Conservation (phyloP, 2,113 vertebrate genomes). For the Todiramphus saurophagus region DNA sequence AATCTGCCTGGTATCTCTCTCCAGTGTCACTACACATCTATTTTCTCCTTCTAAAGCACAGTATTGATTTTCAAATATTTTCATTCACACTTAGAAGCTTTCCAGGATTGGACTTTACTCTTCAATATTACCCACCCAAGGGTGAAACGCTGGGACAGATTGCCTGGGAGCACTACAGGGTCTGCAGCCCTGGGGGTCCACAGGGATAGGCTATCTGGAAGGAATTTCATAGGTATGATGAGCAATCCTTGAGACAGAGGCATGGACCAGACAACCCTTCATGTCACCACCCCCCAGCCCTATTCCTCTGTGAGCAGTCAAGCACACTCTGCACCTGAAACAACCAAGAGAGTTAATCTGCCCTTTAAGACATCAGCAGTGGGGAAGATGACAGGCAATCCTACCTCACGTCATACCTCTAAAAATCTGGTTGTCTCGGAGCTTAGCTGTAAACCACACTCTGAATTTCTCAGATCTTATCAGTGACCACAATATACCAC, state of each 20-base stretch:
- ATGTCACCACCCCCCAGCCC: background rate
- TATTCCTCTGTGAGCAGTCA: background rate
- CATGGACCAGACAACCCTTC: background rate
- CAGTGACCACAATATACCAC: no score
- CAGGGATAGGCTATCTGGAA: background rate
- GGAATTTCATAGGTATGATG: background rate
- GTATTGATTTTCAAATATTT: slow-evolving; percentile 53
- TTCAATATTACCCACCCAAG: slow-evolving; percentile 1
- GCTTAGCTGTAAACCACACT: background rate
- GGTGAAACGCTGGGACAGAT: slow-evolving; percentile 11
- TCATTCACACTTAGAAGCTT: slow-evolving; percentile 51
- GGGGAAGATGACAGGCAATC: background rate
- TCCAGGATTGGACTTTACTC: slow-evolving; percentile 42
- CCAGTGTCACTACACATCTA: background rate
- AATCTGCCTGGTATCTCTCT: background rate
- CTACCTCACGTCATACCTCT: background rate
- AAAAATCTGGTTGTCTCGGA: background rate
- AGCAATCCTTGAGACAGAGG: background rate
- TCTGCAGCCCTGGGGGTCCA: background rate
- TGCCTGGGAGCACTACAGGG: background rate
- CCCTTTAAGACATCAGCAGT: background rate
- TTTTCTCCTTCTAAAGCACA: slow-evolving; percentile 57
- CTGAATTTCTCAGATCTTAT: background rate
- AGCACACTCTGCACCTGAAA: background rate
- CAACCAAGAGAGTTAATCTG: background rate